Base-by-base conservation (phyloP, 2,888 invertebrate species). In the Augiades crinisus region DNA sequence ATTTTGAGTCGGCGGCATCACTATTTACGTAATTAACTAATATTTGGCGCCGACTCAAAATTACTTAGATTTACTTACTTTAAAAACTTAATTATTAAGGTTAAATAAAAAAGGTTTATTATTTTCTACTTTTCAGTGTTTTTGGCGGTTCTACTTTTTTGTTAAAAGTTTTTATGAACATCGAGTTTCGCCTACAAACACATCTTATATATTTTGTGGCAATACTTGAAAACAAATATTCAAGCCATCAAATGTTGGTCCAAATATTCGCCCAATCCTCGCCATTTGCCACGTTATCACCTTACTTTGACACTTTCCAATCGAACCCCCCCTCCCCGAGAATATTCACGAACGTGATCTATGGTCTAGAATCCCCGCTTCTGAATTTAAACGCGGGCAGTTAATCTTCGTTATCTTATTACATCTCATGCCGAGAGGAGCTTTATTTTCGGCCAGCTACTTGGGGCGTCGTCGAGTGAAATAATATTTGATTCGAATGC, bases 401-500 rank as follows among this genome's bases (percentile, higher is more conserved):
- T 53, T 56, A 56, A 56, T 56, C 55, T 56, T 45, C 37, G 44
- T 49, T 55, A 55, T 55, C 55, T 55, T 50, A 50, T 50, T 50
- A 50, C 24, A 49, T 49, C 40, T 49, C 34, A 34, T 34, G 27
- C 41, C 34, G 19, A 10, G 45, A 34, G 41, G 34, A 33, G 33
- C 34, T 50, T 45, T 41, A 49, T 49, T 41, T 49, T 50, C 41
- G 41, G 40, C 40, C 41, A 13, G 16, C 40, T 22, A 14, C 16
- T 19, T 19, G 3, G 43, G 34, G 12, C 22, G 21, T 17, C 33
- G 17, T 31, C 24, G 8, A 19, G 22, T 16, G 31, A 41, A 49
- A 34, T 41, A 33, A 49, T 49, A 49, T 49, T 49, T 49, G n/a
- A n/a, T n/a, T n/a, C n/a, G n/a, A n/a, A n/a, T n/a, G n/a, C n/a